These are phyloP conservation scores for Ovis canadensis DNA, from an alignment of 2,113 vertebrate species.

Conservation along the genomic window DNA sequence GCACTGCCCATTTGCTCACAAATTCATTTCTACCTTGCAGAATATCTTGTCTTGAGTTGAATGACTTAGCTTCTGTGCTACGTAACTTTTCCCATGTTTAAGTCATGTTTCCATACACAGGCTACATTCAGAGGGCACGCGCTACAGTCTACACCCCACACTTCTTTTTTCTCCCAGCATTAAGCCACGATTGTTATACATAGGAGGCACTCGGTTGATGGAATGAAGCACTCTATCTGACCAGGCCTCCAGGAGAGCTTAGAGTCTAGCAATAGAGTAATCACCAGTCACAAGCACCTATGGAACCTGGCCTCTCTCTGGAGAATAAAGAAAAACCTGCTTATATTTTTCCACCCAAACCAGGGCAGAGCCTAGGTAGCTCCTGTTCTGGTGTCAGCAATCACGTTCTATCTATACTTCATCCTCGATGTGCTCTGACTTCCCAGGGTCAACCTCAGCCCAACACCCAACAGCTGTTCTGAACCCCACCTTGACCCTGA, in stretches of 20 bases:
- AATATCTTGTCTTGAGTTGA: not conserved
- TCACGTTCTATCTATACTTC: not conserved
- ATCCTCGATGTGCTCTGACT: not conserved
- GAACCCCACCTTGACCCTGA: not conserved
- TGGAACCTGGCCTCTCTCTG: not conserved
- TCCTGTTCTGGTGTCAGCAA: not conserved
- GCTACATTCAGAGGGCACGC: not conserved
- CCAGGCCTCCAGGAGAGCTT: not conserved
- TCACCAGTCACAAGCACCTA: not conserved
- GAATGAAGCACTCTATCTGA: not conserved
- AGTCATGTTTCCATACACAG: not conserved
- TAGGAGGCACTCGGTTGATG: not conserved
- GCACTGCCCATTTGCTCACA: not conserved
- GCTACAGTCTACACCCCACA: not conserved
- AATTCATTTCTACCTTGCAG: not conserved
- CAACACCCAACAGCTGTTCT: not conserved
- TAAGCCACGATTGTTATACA: not conserved
- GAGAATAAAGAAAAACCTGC: not conserved
- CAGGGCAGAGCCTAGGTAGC: not conserved
- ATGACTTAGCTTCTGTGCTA: not conserved
- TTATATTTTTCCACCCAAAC: not conserved
- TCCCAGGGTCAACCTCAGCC: not conserved
- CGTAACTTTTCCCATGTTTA: not conserved
- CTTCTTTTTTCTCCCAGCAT: not conserved
- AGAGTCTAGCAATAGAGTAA: not conserved